These are phyloP conservation scores for Carassius carassius DNA, from an alignment of 2,113 vertebrate genomes.

Conservation along the genomic window DNA sequence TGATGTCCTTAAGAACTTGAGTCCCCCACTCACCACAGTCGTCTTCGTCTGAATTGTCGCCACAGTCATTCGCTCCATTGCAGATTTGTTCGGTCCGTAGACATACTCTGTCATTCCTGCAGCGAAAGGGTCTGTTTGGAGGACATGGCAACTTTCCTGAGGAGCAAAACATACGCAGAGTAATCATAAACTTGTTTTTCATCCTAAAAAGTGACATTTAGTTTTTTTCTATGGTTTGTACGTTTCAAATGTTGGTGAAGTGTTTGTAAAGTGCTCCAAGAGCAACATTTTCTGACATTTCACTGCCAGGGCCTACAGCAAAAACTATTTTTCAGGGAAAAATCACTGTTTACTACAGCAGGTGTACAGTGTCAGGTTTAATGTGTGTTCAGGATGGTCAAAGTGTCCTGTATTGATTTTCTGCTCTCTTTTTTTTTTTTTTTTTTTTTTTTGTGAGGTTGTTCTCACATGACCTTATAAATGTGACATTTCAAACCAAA, in stretches of 20 bases:
- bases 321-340: neutral
- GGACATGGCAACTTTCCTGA: slow-evolving; percentile 82
- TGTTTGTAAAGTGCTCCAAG: neutral
- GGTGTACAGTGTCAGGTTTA: neutral
- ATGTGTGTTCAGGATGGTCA: neutral
- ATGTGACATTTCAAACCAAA: slow-evolving; percentile 1
- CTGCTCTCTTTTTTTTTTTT: neutral
- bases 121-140: slow-evolving; percentile 77
- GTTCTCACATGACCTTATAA: neutral
- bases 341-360: slow-evolving; percentile 2
- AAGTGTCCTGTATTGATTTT: neutral
- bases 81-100: slow-evolving; percentile 78
- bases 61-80: slow-evolving; percentile 82
- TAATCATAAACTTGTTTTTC: neutral
- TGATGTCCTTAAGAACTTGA: neutral
- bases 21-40: slow-evolving; percentile 71
- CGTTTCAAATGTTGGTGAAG: neutral
- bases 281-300: neutral
- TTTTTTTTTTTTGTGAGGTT: neutral
- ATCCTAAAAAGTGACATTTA: too few relatives aligned
- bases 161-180: slow-evolving; percentile 44
- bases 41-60: slow-evolving; percentile 85
- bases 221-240: neutral
- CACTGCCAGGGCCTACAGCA: neutral
- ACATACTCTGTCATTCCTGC: slow-evolving; percentile 81